Evolutionary conservation across 2,113 vertebrate species (phyloP).

Genomic region (Austrofundulus limnaeus): DNA sequence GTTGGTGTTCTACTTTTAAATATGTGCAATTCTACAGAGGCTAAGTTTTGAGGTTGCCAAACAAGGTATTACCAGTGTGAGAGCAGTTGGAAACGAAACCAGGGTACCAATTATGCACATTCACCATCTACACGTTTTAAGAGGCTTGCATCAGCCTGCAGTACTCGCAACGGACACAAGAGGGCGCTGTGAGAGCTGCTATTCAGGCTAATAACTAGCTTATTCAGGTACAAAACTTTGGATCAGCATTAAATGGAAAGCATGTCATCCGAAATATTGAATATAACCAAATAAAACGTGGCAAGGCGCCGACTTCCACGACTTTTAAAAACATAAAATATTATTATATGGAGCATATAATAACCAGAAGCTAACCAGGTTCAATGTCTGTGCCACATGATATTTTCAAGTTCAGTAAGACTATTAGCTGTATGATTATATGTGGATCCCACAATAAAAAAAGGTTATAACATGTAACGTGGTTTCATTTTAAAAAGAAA

Average conservation of each 20-base stretch:
- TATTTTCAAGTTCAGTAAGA: background rate
- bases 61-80: background rate
- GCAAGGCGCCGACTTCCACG: background rate
- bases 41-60: background rate
- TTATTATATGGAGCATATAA: background rate
- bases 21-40: background rate
- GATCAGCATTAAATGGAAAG: background rate
- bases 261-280: background rate
- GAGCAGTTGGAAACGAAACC: background rate
- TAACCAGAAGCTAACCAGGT: background rate
- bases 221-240: background rate
- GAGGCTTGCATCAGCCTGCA: constrained; percentile 79
- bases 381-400: background rate
- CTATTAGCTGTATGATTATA: background rate
- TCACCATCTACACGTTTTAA: constrained; percentile 43
- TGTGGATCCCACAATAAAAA: fast-evolving
- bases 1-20: background rate
- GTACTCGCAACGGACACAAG: background rate
- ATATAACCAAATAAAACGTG: fast-evolving
- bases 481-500: too few species aligned
- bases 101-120: background rate
- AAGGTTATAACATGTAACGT: fast-evolving
- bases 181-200: constrained; percentile 40
- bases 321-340: background rate
- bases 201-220: background rate